Conservation (phyloP, 2,888 invertebrate species). For the Drosophila antonietae region DNA sequence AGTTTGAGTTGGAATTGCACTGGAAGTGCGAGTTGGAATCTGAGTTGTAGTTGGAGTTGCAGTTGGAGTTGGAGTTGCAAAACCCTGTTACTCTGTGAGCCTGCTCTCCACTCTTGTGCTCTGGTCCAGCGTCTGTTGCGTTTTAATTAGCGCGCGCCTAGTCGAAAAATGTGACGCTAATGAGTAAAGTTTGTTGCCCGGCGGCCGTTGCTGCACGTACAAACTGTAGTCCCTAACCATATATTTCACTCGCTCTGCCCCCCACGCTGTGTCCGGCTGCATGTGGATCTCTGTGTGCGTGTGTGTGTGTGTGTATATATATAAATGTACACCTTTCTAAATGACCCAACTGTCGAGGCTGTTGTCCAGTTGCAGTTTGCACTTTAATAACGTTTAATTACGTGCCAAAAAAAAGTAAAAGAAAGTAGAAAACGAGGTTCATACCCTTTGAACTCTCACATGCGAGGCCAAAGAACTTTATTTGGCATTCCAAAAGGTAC, state of each 20-base stretch:
- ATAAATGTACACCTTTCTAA: constrained; percentile 51
- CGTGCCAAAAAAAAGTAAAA: neutral
- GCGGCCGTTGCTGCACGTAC: constrained; percentile 31
- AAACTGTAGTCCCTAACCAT: neutral
- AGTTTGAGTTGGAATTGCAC: neutral
- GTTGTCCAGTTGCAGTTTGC: constrained; percentile 32
- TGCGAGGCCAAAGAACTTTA: constrained; percentile 18
- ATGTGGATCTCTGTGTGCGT: neutral
- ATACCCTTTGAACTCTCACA: constrained; percentile 7
- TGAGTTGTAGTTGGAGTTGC: neutral
- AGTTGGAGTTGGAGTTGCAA: neutral
- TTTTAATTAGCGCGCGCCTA: constrained; percentile 74
- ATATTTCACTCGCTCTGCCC: neutral
- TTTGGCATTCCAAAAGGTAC: neutral
- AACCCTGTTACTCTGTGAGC: neutral
- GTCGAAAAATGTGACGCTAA: constrained; percentile 72
- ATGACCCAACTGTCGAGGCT: constrained; percentile 21
- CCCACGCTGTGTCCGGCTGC: constrained; percentile 1
- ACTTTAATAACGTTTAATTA: constrained; percentile 42
- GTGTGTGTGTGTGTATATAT: constrained; percentile 18
- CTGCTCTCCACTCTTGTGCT: neutral
- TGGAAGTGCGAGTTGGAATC: no score
- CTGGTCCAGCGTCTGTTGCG: constrained; percentile 42
- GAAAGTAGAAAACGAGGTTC: neutral
- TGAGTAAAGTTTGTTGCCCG: constrained; percentile 78